Evolutionary conservation across 64 coral and sea anemone species (phyloP).

Genomic region (Acropora tenuis): DNA sequence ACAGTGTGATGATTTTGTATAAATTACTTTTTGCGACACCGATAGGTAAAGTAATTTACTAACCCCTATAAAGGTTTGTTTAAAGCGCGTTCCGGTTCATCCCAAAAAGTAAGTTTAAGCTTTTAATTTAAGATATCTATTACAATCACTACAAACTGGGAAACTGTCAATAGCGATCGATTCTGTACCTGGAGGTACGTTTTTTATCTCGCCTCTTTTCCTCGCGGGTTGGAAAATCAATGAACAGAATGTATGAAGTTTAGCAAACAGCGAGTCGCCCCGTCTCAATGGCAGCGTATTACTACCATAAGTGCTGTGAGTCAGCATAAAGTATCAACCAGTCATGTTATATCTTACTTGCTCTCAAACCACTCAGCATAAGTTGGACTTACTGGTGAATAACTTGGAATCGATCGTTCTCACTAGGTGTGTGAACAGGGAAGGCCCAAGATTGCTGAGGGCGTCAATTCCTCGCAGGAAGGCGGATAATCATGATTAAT

Average conservation of each 20-base stretch:
- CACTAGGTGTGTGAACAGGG: neutral
- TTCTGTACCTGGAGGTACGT: neutral
- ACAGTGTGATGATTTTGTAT: neutral
- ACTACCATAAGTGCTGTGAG: neutral
- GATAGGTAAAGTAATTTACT: neutral
- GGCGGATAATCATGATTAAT: neutral
- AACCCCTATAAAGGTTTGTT: neutral
- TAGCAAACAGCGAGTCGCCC: neutral
- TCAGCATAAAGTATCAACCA: neutral
- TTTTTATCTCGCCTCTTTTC: neutral
- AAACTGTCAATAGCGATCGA: neutral
- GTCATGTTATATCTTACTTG: neutral
- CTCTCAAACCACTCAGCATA: neutral
- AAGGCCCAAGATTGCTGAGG: too few species aligned
- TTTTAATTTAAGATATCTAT: neutral
- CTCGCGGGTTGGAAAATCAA: neutral
- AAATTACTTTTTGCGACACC: constrained; percentile 20
- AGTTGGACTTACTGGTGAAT: neutral
- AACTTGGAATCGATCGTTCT: neutral
- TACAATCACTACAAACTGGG: neutral
- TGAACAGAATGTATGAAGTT: too few species aligned
- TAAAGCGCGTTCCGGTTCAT: neutral
- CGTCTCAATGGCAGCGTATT: neutral
- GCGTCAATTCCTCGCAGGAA: neutral
- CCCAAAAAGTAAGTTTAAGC: neutral